A percentile compares a stretch with the other conserved stretches of the same genome.
These are phyloP conservation scores for Alosa alosa DNA, from an alignment of 2,113 vertebrate species.

Conservation along the genomic window DNA sequence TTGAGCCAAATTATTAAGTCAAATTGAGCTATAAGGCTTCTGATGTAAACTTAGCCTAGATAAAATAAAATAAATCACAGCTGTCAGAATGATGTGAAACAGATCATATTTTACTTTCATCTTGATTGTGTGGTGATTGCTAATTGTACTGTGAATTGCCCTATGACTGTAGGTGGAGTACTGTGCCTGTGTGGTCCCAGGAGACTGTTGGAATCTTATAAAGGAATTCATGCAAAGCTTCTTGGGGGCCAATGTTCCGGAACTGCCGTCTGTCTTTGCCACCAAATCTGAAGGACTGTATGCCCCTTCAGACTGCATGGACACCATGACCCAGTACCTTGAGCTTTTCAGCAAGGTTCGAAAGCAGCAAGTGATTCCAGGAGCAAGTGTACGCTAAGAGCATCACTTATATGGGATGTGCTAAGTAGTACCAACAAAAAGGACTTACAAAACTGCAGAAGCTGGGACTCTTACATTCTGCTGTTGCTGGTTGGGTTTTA, in stretches of 20 bases:
- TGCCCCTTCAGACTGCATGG: slow-evolving; percentile 78
- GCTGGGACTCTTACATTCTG: not conserved
- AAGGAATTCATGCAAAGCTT: slow-evolving; percentile 96
- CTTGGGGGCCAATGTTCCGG: slow-evolving; percentile 80
- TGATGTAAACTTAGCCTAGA: too few species aligned
- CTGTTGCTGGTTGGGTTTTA: not conserved
- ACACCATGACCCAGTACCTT: slow-evolving; percentile 94
- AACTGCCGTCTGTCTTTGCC: slow-evolving; percentile 80
- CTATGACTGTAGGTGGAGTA: slow-evolving; percentile 84
- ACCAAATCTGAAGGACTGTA: slow-evolving; percentile 85
- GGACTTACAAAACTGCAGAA: not conserved
- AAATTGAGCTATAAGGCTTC: too few species aligned
- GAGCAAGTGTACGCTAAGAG: slow-evolving; percentile 81
- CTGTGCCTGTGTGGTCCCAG: slow-evolving; percentile 91
- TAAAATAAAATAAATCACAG: not conserved
- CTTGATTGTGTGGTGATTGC: not conserved
- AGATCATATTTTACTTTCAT: not conserved
- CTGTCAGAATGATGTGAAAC: not conserved
- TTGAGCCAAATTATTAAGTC: too few species aligned
- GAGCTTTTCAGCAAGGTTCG: slow-evolving; percentile 97
- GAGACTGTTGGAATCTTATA: slow-evolving; percentile 94
- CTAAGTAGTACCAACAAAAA: not conserved
- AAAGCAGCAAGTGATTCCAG: slow-evolving; percentile 86
- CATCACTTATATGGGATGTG: not conserved
- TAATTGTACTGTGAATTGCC: not conserved